phyloP scores from a whole-genome alignment of 2,797 vertebrate species.

The Cephalopachus bancanus region DNA sequence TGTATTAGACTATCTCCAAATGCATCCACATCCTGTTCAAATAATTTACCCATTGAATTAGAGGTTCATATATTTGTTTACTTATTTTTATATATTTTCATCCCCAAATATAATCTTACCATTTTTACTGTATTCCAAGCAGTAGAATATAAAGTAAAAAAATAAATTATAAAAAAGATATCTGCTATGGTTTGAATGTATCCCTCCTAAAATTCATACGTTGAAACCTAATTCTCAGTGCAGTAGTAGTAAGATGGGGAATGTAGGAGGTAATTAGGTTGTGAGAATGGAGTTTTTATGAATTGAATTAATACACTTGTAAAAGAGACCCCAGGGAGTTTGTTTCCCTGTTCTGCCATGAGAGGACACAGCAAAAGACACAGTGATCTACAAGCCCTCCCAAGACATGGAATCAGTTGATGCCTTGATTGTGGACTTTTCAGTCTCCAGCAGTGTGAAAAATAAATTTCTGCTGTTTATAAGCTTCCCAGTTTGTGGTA shows the following conservation, averaged over 20 bases:
- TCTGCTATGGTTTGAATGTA: background rate
- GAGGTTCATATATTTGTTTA: background rate
- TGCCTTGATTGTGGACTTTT: background rate
- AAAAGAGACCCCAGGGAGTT: too few relatives aligned
- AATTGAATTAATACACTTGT: background rate
- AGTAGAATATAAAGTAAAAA: background rate
- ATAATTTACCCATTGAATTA: background rate
- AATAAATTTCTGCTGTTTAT: background rate
- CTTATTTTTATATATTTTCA: background rate
- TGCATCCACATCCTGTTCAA: background rate
- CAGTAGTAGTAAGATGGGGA: fast-evolving
- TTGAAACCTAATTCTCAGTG: background rate
- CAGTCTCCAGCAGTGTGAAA: background rate
- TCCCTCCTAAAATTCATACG: background rate
- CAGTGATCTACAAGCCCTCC: background rate
- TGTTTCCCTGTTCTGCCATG: background rate
- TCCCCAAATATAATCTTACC: background rate
- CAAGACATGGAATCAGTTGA: fast-evolving
- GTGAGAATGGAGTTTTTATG: background rate
- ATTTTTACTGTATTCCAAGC: background rate
- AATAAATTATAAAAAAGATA: background rate
- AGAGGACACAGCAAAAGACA: too few relatives aligned
- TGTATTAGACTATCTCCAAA: background rate
- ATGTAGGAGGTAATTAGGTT: background rate
- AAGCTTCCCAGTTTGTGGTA: background rate